Evolutionary conservation across 2,113 vertebrate genomes (phyloP).

Genomic region (Pungitius pungitius): DNA sequence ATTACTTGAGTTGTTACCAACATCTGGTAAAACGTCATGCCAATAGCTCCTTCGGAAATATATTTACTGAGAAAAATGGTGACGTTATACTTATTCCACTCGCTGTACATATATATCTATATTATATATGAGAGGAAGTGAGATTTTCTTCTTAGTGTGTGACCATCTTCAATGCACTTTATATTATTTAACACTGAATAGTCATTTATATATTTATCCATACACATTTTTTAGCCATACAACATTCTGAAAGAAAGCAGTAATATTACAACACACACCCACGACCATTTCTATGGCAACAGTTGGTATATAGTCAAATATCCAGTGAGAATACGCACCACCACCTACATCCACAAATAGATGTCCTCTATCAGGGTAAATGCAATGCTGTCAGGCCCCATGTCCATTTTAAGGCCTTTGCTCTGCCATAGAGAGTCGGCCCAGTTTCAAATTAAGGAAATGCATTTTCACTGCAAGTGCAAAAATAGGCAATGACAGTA

Average conservation of each 20-base stretch:
- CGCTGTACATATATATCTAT: no score
- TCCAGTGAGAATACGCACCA: slow-evolving; percentile 40
- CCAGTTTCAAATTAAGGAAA: slow-evolving; percentile 21
- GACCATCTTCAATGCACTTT: neutral
- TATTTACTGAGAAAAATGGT: no score
- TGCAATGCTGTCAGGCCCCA: neutral
- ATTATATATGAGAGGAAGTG: no score
- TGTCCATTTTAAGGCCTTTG: neutral
- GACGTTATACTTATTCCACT: no score
- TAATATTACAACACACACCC: slow-evolving; percentile 35
- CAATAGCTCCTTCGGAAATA: no score
- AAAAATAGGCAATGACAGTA: slow-evolving; percentile 8
- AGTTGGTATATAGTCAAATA: slow-evolving; percentile 61
- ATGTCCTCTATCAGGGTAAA: neutral
- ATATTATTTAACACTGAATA: neutral
- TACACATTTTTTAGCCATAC: slow-evolving; percentile 14
- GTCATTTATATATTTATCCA: slow-evolving; percentile 3
- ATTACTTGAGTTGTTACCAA: no score
- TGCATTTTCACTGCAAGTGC: neutral
- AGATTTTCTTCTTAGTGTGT: neutral
- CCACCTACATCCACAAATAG: slow-evolving; percentile 40
- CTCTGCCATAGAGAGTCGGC: neutral
- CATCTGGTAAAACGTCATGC: no score
- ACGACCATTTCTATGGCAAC: slow-evolving; percentile 70
- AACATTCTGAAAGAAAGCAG: slow-evolving; percentile 31